Conservation (phyloP, 2,113 vertebrate genomes). For the Phylloscopus whistleri region DNA sequence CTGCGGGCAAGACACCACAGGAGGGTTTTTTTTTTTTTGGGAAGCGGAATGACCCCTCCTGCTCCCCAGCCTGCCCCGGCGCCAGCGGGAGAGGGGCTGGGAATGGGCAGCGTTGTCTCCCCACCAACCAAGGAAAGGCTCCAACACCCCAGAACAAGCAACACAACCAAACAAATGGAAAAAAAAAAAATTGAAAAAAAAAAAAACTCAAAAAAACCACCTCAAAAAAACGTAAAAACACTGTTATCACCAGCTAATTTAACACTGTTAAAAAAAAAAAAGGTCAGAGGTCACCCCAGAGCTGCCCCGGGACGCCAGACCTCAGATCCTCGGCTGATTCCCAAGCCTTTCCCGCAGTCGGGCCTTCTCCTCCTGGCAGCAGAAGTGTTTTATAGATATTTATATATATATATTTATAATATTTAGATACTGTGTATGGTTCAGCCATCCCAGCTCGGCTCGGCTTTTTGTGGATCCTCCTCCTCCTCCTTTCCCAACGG, state of each 20-base stretch:
- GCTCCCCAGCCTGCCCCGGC: neutral
- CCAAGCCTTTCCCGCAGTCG: neutral
- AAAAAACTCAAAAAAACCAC: neutral
- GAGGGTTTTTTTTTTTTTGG: neutral
- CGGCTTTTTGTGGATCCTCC: neutral
- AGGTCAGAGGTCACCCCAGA: neutral
- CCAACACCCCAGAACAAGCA: neutral
- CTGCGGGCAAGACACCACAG: neutral
- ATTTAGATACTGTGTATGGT: slow-evolving; percentile 53
- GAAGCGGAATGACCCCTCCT: neutral
- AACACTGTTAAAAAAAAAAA: slow-evolving; percentile 49
- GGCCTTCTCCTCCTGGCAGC: slow-evolving; percentile 28
- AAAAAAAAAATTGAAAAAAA: neutral
- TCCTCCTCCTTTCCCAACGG: neutral
- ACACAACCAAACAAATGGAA: neutral
- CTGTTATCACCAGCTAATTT: slow-evolving; percentile 55
- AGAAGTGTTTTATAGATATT: slow-evolving; percentile 50
- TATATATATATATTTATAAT: slow-evolving; percentile 62
- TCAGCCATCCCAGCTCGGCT: slow-evolving; percentile 15
- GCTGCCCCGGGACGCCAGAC: neutral
- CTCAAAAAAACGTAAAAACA: neutral
- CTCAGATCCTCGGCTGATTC: neutral
- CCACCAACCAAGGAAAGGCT: neutral
- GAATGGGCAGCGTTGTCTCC: accelerated
- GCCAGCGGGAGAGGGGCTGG: neutral